A percentile compares a stretch with the other conserved stretches of the same genome.
These are phyloP conservation scores for Branchipolynoe longqiensis DNA, from an alignment of 2,888 invertebrate species.

Conservation along the genomic window DNA sequence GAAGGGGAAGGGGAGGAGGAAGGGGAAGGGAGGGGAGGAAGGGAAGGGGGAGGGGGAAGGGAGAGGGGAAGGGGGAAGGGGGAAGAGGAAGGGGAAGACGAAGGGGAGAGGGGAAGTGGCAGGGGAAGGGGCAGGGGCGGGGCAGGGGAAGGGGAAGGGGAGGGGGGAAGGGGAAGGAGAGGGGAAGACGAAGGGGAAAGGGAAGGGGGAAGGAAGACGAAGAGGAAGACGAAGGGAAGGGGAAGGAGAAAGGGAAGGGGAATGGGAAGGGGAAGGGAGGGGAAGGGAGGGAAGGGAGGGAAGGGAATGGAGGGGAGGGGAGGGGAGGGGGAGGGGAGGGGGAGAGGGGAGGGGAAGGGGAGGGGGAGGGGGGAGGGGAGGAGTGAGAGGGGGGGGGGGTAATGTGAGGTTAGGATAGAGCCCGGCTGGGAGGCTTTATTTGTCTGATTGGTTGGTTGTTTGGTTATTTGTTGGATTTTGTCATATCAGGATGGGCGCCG, in stretches of 20 bases:
- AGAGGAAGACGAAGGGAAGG: not conserved
- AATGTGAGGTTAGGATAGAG: too few species aligned
- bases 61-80: not conserved
- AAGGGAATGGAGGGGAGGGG: too few species aligned
- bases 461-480: too few species aligned
- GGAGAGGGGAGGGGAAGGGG: not conserved
- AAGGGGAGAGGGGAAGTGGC: not conserved
- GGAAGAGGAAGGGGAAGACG: not conserved
- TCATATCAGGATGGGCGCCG: too few species aligned
- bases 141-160: not conserved
- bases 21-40: not conserved
- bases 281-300: not conserved
- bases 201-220: not conserved
- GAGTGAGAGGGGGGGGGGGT: not conserved
- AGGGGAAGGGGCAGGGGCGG: not conserved
- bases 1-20: not conserved
- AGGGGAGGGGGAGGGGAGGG: conserved; percentile 10
- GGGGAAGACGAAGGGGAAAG: not conserved
- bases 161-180: not conserved
- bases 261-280: not conserved
- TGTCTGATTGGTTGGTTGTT: too few species aligned
- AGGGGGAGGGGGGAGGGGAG: not conserved
- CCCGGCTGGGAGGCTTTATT: too few species aligned
- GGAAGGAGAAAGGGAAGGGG: not conserved
- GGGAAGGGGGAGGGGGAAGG: not conserved